Evolutionary conservation across 2,888 invertebrate species (phyloP), one percentile per base, ranked within the genome.

Genomic region (Diarsia brunnea): DNA sequence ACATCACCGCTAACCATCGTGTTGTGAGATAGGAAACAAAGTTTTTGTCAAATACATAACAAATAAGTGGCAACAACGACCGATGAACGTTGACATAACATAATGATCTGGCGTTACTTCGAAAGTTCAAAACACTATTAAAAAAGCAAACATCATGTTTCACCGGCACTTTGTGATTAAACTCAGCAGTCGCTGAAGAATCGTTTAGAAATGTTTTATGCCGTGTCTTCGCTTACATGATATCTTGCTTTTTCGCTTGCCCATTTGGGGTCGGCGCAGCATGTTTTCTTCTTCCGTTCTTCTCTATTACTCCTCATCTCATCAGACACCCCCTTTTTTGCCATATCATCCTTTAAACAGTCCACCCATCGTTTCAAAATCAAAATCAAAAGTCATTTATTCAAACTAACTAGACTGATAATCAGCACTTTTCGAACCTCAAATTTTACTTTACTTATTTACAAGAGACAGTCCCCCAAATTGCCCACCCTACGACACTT

Each of bases 21-120:
- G 24, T 73, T 73, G 31, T 73, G 73, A 58, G 11, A 55, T 38
- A 38, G n/a, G 27, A 4, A 1, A 16, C 19, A 61, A 24, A 63
- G 31, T 47, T 38, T 27, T 11, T 49, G n/a, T n/a, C 8, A 51
- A 79, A 70, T 31, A 31, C 43, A 75, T 51, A 78, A 75, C 69
- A 70, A 60, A 78, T 53, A 43, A 11, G n/a, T 14, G 7, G n/a
- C 53, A 45, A 43, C 19, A 21, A 55, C 68, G 55, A n/a, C 49
- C 27, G n/a, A 43, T 58, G 55, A 27, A 27, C 63, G n/a, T 63
- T 43, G 43, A n/a, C 63, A 63, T n/a, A 55, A 19, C 53, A 47
- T 16, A 70, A 12, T 16, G 7, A 45, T 55, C 43, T 72, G 43
- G 27, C 12, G 21, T 16, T 71, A 51, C 72, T 43, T 43, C 8